A percentile compares a stretch with the other conserved stretches of the same genome.
These are phyloP conservation scores for Mesorhabditis belari DNA, from an alignment of 2,888 invertebrate species.

Conservation along the genomic window DNA sequence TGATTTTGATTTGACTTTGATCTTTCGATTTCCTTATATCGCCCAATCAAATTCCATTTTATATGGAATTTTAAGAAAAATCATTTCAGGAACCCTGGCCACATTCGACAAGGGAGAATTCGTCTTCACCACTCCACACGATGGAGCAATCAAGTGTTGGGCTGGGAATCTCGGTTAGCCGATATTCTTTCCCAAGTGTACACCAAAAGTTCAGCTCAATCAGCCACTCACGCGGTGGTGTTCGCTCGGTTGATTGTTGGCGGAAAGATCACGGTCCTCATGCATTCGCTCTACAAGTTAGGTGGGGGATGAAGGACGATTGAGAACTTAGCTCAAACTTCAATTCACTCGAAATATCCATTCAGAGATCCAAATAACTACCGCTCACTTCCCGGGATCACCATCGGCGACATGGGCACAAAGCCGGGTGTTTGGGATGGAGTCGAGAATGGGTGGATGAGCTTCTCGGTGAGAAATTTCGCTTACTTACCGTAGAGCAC, in stretches of 20 bases:
- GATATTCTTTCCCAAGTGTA: not conserved
- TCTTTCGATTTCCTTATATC: too few relatives aligned
- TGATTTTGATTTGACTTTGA: too few relatives aligned
- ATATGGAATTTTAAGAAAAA: not conserved
- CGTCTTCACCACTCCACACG: constrained; percentile 69
- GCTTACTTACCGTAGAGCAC: too few relatives aligned
- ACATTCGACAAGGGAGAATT: constrained; percentile 59
- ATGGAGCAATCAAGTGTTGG: constrained; percentile 79
- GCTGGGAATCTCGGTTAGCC: constrained; percentile 68
- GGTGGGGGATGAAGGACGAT: too few relatives aligned
- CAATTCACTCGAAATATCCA: not conserved
- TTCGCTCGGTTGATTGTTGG: constrained; percentile 72
- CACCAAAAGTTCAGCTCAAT: constrained; percentile 42
- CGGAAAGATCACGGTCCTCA: constrained; percentile 69
- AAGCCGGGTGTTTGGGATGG: constrained; percentile 79
- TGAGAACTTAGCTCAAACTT: constrained; percentile 58
- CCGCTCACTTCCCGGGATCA: constrained; percentile 65
- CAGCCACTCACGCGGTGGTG: constrained; percentile 76
- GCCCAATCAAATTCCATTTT: not conserved
- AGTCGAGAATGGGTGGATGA: constrained; percentile 73
- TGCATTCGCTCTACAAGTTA: constrained; percentile 77
- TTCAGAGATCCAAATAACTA: constrained; percentile 15
- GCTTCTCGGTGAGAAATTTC: constrained; percentile 25
- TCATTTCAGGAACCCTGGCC: constrained; percentile 20
- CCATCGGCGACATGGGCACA: constrained; percentile 83